A percentile compares a stretch with the other conserved stretches of the same genome.
phyloP scores from a whole-genome alignment of 2,888 invertebrate genomes.

The Agrochola lychnidis region DNA sequence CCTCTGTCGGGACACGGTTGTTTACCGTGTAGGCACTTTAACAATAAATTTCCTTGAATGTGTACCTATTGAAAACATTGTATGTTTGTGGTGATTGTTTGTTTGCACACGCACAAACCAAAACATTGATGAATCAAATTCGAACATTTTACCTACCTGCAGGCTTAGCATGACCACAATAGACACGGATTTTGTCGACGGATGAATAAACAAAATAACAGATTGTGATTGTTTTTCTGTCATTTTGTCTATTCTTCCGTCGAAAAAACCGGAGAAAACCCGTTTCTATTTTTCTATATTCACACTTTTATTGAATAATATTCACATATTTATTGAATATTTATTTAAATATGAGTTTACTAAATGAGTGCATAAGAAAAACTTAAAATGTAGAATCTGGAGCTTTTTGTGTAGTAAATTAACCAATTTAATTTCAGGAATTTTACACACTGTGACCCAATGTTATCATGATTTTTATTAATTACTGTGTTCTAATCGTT shows the following conservation, averaged over 20 bases:
- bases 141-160: not conserved
- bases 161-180: too few relatives aligned
- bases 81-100: not conserved
- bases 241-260: too few relatives aligned
- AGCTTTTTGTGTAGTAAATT: not conserved
- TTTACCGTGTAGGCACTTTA: too few relatives aligned
- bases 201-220: too few relatives aligned
- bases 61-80: not conserved
- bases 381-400: not conserved
- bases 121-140: not conserved
- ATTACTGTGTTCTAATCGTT: not conserved
- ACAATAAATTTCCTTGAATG: too few relatives aligned
- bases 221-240: too few relatives aligned
- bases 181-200: too few relatives aligned
- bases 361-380: not conserved
- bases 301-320: too few relatives aligned
- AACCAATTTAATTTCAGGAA: conserved; percentile 52
- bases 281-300: too few relatives aligned
- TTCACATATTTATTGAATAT: not conserved
- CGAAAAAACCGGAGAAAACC: too few relatives aligned
- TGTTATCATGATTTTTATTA: conserved; percentile 14
- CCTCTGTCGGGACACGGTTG: too few relatives aligned
- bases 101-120: not conserved
- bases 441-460: conserved; percentile 68
- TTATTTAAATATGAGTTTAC: not conserved